These are phyloP conservation scores for Meteorus cinctellus DNA, from an alignment of 2,888 invertebrate genomes.

Conservation along the genomic window DNA sequence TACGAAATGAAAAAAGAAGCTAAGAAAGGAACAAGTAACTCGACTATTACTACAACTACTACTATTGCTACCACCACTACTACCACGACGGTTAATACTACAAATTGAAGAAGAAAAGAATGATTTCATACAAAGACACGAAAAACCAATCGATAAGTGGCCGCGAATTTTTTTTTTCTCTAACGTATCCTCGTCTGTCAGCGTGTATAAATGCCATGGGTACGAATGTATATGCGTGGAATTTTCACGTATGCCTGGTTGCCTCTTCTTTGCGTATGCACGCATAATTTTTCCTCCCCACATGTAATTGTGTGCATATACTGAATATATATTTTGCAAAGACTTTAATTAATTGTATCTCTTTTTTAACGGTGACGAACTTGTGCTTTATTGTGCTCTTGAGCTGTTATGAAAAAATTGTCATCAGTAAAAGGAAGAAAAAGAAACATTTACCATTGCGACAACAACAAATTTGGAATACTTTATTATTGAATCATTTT, in stretches of 20 bases:
- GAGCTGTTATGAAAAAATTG: slow-evolving; percentile 18
- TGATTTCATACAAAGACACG: slow-evolving; percentile 15
- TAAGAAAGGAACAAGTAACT: neutral
- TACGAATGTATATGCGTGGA: slow-evolving; percentile 31
- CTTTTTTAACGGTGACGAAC: slow-evolving; percentile 59
- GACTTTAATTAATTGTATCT: slow-evolving; percentile 58
- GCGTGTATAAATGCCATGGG: slow-evolving; percentile 32
- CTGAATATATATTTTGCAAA: slow-evolving; percentile 55
- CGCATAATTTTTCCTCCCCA: slow-evolving; percentile 13
- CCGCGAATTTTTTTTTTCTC: slow-evolving; percentile 35
- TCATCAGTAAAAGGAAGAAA: slow-evolving; percentile 4
- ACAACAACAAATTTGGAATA: slow-evolving; percentile 6
- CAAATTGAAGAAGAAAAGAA: slow-evolving; percentile 36
- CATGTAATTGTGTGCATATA: slow-evolving; percentile 28
- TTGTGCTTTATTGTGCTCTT: slow-evolving; percentile 56
- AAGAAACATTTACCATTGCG: slow-evolving; percentile 28
- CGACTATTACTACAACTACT: slow-evolving; percentile 17
- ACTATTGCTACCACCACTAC: slow-evolving; percentile 23
- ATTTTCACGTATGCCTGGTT: slow-evolving; percentile 28
- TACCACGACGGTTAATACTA: slow-evolving; percentile 5
- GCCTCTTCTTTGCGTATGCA: slow-evolving; percentile 19
- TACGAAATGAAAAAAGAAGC: slow-evolving; percentile 44
- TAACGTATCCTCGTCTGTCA: slow-evolving; percentile 17
- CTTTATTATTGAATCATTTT: slow-evolving; percentile 40
- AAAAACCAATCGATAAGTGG: slow-evolving; percentile 35